A percentile compares a stretch with the other conserved stretches of the same genome.
These are phyloP conservation scores for Chelonus insularis DNA, from an alignment of 1,140 invertebrate species.

Conservation along the genomic window DNA sequence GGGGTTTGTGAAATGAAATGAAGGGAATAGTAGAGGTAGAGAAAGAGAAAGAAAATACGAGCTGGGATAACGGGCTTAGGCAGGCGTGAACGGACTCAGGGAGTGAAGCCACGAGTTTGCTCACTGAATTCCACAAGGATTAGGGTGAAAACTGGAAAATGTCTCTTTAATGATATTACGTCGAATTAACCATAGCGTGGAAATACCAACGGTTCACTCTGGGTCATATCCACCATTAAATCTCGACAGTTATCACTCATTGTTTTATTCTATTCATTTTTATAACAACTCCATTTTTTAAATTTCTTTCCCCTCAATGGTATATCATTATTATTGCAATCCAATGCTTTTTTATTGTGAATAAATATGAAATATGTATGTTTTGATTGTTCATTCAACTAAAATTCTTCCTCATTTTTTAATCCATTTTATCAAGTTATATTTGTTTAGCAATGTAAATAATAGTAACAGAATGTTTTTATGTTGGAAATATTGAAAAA, in stretches of 20 bases:
- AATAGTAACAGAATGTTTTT: no score
- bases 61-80: constrained; percentile 40
- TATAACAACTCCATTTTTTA: background rate
- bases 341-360: no score
- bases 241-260: background rate
- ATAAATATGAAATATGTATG: no score
- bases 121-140: constrained; percentile 59
- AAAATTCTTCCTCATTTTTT: no score
- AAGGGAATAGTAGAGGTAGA: constrained; percentile 25
- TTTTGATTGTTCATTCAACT: no score
- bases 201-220: constrained; percentile 28
- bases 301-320: background rate
- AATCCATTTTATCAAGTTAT: no score
- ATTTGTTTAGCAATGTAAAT: no score
- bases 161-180: constrained; percentile 58
- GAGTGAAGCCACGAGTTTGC: constrained; percentile 40
- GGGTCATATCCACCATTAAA: constrained; percentile 19
- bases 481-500: no score
- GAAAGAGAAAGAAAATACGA: constrained; percentile 25
- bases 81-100: constrained; percentile 43
- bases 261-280: constrained; percentile 3
- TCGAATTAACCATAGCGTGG: constrained; percentile 43
- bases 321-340: no score
- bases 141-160: constrained; percentile 61
- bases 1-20: constrained; percentile 26